phyloP scores from a whole-genome alignment of 2,888 invertebrate species.

The Petrolisthes cinctipes region DNA sequence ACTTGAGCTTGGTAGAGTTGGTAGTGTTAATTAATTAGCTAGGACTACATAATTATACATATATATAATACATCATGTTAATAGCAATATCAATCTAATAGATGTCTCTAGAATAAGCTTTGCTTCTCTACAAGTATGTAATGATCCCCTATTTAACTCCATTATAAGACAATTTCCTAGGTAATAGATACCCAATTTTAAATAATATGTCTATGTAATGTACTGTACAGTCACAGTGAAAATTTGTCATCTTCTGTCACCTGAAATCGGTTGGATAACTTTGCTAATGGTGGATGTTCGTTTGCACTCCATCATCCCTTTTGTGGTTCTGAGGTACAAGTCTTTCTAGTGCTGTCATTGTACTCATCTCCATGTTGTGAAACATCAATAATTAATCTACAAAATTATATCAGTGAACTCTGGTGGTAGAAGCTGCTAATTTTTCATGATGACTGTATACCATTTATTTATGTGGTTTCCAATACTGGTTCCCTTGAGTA shows the following conservation, averaged over 20 bases:
- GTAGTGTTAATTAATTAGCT: no score
- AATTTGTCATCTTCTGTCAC: not conserved
- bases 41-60: not conserved
- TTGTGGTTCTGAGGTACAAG: not conserved
- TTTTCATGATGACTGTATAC: no score
- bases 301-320: not conserved
- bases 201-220: not conserved
- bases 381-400: not conserved
- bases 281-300: not conserved
- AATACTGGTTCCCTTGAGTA: slow-evolving; percentile 22
- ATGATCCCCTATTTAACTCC: not conserved
- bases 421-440: no score
- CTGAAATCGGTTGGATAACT: not conserved
- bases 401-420: not conserved
- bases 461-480: slow-evolving; percentile 20
- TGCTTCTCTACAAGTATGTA: not conserved
- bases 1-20: no score
- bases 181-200: not conserved
- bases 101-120: slow-evolving; percentile 1
- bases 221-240: not conserved
- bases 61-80: not conserved
- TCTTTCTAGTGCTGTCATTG: no score
- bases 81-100: slow-evolving; percentile 6
- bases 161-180: not conserved
- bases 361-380: not conserved